phyloP scores from a whole-genome alignment of 2,797 vertebrate species.

The Gadopsis bispinosus region DNA sequence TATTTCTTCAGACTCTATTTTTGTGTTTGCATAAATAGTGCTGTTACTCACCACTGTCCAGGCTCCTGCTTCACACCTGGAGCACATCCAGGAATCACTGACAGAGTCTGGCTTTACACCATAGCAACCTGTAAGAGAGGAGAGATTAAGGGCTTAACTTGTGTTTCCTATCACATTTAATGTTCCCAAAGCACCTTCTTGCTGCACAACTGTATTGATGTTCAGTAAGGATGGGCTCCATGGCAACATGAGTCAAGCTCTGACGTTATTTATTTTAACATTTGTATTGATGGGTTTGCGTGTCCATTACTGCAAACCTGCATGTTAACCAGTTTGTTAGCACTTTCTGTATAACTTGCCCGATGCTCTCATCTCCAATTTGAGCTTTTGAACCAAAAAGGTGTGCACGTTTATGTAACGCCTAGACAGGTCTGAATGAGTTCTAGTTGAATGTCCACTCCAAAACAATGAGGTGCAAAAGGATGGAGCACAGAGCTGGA shows the following conservation, averaged over 20 bases:
- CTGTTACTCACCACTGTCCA: constrained; percentile 89
- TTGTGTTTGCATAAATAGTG: not conserved
- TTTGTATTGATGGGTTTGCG: no score
- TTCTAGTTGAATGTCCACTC: constrained; percentile 50
- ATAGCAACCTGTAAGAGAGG: constrained; percentile 89
- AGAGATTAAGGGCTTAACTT: constrained; percentile 16
- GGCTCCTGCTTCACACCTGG: constrained; percentile 88
- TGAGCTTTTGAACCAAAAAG: constrained; percentile 11
- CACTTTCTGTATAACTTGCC: not conserved
- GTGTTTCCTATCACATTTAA: not conserved
- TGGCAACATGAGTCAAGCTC: not conserved
- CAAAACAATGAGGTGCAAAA: constrained; percentile 84
- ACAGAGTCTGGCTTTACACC: constrained; percentile 90
- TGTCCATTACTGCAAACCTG: not conserved
- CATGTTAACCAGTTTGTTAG: not conserved
- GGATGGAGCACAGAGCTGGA: constrained; percentile 22
- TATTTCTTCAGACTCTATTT: no score
- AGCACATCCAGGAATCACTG: constrained; percentile 90
- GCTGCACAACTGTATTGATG: not conserved
- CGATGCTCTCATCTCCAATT: not conserved
- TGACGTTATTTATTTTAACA: no score
- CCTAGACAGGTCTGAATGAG: constrained; percentile 48
- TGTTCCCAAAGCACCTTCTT: not conserved
- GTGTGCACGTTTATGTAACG: constrained; percentile 27
- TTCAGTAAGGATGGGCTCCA: not conserved